phyloP scores from a whole-genome alignment of 2,888 invertebrate genomes.

The Villa cingulata region DNA sequence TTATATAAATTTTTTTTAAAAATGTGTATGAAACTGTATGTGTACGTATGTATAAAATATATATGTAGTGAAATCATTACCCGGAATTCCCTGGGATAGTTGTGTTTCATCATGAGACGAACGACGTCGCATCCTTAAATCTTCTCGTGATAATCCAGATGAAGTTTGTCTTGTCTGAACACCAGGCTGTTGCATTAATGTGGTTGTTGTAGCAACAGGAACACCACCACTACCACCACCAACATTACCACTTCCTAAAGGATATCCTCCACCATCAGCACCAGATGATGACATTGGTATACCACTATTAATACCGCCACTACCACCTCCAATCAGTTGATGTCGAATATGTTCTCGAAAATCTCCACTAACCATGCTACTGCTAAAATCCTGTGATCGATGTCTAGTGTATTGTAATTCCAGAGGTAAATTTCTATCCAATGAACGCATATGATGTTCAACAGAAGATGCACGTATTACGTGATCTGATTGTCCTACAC shows the following conservation, averaged over 20 bases:
- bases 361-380: constrained; percentile 23
- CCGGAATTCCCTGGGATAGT: constrained; percentile 27
- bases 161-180: constrained; percentile 14
- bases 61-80: constrained; percentile 18
- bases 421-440: constrained; percentile 34
- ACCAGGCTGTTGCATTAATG: constrained; percentile 11
- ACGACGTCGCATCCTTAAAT: constrained; percentile 33
- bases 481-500: constrained; percentile 14
- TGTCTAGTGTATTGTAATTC: constrained; percentile 36
- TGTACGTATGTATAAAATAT: no score
- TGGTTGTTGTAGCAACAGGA: constrained; percentile 29
- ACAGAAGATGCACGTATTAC: constrained; percentile 13
- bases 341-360: constrained; percentile 35
- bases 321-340: constrained; percentile 26
- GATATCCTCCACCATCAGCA: constrained; percentile 13
- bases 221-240: constrained; percentile 30
- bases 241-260: constrained; percentile 25
- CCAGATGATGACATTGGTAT: constrained; percentile 25
- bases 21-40: no score
- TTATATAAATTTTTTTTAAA: no score
- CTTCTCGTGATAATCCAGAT: constrained; percentile 30
- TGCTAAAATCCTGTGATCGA: constrained; percentile 24
- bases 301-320: constrained; percentile 20
- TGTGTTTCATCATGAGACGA: constrained; percentile 37
- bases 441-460: constrained; percentile 36